Evolutionary conservation across 2,113 vertebrate species (phyloP), one percentile per base, ranked within the genome.

Genomic region (Chitala chitala): DNA sequence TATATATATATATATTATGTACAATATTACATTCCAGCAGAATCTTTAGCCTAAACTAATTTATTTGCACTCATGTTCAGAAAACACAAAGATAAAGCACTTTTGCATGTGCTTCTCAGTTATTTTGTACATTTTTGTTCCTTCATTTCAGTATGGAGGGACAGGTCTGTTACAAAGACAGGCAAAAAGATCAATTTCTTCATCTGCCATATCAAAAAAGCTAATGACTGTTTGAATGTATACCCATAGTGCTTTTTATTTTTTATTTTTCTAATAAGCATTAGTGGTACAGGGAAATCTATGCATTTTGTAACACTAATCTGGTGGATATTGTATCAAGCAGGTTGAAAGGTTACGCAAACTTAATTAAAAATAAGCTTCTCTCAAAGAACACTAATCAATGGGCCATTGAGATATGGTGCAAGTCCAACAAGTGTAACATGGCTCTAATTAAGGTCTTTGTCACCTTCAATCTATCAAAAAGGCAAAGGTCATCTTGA

Each of bases 391-490:
- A 42, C 13, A 42, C 64, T 68, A 17, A 68, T 68, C 64, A 46
- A 68, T 68, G 64, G 10, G 44, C 12, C 40, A 3, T 24, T 46
- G 24, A 68, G 42, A n/a, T 12, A 48, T 26, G 64, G 42, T 13
- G 10, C 42, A 8, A 36, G 10, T 3, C 64, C 42, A 66, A 44
- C 64, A 26, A 66, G 64, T 66, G 64, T 6, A 10, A 68, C 64
- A 48, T n/a, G 64, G 24, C 22, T 68, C 64, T 46, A 46, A 68
- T 68, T 26, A 44, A 68, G 64, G 64, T 22, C 42, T 68, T 68
- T 68, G 64, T 68, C 44, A 68, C 64, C 64, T 68, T 68, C 64
- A 48, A 68, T 68, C 64, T 26, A 10, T 9, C 13, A 8, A 46
- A 42, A 46, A 38, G 42, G 26, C 42, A 68, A 26, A 46, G 42